Evolutionary conservation across 1,140 invertebrate genomes (phyloP).

Genomic region (Drosophila ironensis): DNA sequence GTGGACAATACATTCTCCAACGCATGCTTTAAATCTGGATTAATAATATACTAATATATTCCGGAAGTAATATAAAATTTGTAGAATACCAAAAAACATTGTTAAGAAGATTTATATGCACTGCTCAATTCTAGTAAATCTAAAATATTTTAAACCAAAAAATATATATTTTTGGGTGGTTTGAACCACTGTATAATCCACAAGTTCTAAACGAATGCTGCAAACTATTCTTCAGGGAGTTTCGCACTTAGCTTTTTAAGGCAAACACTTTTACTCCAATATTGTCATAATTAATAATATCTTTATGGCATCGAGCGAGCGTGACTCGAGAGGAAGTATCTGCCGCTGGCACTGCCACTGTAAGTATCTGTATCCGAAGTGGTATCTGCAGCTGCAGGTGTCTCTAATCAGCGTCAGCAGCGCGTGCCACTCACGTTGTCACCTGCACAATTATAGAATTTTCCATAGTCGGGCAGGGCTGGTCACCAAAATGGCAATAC

Average conservation of each 20-base stretch:
- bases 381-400: constrained; percentile 15
- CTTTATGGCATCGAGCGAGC: constrained; percentile 56
- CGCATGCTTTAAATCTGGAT: too few species aligned
- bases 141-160: too few species aligned
- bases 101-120: too few species aligned
- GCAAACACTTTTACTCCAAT: constrained; percentile 73
- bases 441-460: constrained; percentile 67
- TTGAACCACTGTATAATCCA: constrained; percentile 3
- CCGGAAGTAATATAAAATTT: not conserved
- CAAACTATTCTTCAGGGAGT: constrained; percentile 29
- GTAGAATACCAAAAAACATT: too few species aligned
- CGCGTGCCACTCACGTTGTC: constrained; percentile 63
- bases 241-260: constrained; percentile 12
- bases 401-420: constrained; percentile 66
- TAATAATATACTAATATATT: too few species aligned
- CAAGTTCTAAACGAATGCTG: not conserved
- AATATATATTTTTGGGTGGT: too few species aligned
- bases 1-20: too few species aligned
- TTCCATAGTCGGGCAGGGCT: constrained; percentile 41
- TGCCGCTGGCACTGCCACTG: constrained; percentile 7
- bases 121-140: too few species aligned
- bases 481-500: constrained; percentile 54
- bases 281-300: constrained; percentile 77
- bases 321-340: constrained; percentile 32
- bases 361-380: not conserved